phyloP scores from a whole-genome alignment of 2,797 vertebrate genomes.

The Pogoniulus pusillus region DNA sequence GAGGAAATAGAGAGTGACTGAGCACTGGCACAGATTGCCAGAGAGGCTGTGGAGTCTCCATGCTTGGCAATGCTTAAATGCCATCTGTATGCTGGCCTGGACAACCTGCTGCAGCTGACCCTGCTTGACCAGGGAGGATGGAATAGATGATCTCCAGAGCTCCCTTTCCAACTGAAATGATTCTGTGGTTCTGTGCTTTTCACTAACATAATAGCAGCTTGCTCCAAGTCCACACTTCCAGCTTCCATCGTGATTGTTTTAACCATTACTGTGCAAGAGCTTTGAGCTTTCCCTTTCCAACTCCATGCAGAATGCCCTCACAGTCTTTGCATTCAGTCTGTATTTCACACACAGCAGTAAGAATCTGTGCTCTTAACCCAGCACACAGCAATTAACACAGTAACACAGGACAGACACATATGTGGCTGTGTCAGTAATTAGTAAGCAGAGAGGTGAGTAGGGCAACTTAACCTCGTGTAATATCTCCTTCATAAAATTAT shows the following conservation, averaged over 20 bases:
- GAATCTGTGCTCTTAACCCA: neutral
- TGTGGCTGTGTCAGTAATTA: neutral
- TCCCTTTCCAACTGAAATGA: neutral
- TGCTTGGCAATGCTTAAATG: neutral
- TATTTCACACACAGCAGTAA: neutral
- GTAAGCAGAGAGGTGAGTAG: neutral
- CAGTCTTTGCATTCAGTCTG: neutral
- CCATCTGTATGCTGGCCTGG: neutral
- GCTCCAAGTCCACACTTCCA: neutral
- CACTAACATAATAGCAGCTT: neutral
- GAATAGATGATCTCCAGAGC: neutral
- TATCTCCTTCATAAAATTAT: neutral
- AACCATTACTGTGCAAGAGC: neutral
- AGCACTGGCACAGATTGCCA: neutral
- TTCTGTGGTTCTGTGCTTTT: neutral
- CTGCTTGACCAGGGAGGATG: neutral
- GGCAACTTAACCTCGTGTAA: neutral
- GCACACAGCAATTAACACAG: neutral
- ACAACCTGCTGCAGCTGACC: constrained; percentile 6
- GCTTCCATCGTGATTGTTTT: neutral
- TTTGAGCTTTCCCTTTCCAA: neutral
- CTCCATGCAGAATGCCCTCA: neutral
- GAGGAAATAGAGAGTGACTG: neutral
- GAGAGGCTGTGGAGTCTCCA: neutral
- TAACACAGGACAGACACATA: neutral